These are phyloP conservation scores for Ganaspis sp. DNA, from an alignment of 1,140 invertebrate species.

Conservation along the genomic window DNA sequence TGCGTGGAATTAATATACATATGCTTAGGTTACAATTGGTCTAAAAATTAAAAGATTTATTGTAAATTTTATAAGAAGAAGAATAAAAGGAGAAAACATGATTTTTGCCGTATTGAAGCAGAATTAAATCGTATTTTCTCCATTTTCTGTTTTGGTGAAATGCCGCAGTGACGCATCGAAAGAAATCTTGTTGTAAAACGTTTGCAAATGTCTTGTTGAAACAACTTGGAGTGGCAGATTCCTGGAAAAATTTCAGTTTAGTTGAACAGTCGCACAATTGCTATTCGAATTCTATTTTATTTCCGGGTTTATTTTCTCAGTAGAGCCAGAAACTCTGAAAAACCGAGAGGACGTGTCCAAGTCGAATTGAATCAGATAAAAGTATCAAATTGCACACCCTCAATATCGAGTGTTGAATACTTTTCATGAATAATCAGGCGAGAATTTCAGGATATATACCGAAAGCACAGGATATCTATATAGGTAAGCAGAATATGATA, in stretches of 20 bases:
- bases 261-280: neutral
- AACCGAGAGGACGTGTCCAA: neutral
- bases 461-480: no score
- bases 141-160: neutral
- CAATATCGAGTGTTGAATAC: neutral
- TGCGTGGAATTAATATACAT: no score
- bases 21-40: no score
- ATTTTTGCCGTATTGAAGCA: neutral
- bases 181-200: neutral
- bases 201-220: slow-evolving; percentile 9
- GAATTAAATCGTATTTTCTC: neutral
- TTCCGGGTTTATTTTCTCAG: slow-evolving; percentile 5
- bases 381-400: neutral
- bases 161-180: neutral
- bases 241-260: neutral
- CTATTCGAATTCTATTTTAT: neutral
- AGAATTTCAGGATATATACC: no score
- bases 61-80: neutral
- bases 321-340: neutral
- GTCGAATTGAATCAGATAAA: slow-evolving; percentile 8
- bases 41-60: no score
- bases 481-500: no score
- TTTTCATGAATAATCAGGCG: neutral
- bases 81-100: neutral
- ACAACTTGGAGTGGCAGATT: slow-evolving; percentile 4